Evolutionary conservation across 2,888 invertebrate genomes (phyloP), one percentile per base, ranked within the genome.

Genomic region (Melanotus villosus): DNA sequence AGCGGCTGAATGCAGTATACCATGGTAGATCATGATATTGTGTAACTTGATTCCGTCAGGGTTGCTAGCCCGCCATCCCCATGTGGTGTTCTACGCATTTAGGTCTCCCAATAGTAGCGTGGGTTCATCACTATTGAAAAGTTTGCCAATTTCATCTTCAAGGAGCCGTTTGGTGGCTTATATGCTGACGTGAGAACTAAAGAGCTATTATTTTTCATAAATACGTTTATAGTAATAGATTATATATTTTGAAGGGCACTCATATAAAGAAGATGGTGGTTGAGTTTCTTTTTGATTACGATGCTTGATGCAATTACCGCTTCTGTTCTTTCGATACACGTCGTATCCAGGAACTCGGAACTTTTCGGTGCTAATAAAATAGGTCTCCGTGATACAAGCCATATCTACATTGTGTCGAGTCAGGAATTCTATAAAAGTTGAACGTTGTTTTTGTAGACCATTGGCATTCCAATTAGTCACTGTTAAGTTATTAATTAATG

Each of bases 31-130:
- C 26, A 47, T 21, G 18, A 38, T 30, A 19, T 41, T 56, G 21
- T 56, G 16, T 18, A 68, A 30, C 32, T 58, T 63, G 4, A 45
- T 50, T 32, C 68, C 68, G 34, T 68, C 57, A 47, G 64, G 64
- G 30, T 64, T 68, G 18, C 34, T 52, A 4, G 47, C 14, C 30
- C 47, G 19, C 32, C 65, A 62, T 19, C 60, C 65, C 60, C 69
- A 59, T 56, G 45, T 36, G 7, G 21, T 38, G 45, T 69, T 50
- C 26, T 68, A 65, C 14, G 50, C 26, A 12, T 58, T 56, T 30
- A 58, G 6, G 45, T 69, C 59, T n/a, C 69, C 64, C 12, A 52
- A 18, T 1, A 64, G 16, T 30, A 68, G 16, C 1, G 63, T 57
- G 14, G 68, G 47, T n/a, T 54, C 56, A 16, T 56, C 18, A 19